Conservation (phyloP, 1,140 invertebrate species). For the Atta cephalotes region DNA sequence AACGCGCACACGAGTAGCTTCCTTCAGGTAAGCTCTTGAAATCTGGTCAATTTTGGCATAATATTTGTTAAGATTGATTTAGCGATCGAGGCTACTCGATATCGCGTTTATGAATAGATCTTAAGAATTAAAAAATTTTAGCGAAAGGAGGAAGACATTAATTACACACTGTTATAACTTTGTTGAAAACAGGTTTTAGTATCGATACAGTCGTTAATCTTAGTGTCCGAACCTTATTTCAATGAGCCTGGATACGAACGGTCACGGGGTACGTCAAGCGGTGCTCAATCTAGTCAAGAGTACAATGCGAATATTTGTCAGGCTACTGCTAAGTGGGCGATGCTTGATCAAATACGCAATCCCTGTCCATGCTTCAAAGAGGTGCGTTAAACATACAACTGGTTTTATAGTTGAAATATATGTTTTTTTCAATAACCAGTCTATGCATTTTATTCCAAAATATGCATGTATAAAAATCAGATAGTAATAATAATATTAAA, state of each 20-base stretch:
- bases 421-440: background rate
- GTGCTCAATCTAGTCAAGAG: constrained; percentile 95
- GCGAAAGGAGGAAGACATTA: background rate
- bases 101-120: constrained; percentile 5
- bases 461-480: background rate
- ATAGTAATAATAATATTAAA: background rate
- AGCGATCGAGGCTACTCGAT: background rate
- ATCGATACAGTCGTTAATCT: constrained; percentile 97
- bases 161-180: background rate
- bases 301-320: constrained; percentile 99
- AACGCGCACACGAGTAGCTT: constrained; percentile 98
- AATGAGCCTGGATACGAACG: constrained; percentile 99
- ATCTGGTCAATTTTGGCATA: background rate
- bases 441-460: background rate
- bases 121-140: background rate
- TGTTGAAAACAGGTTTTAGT: constrained; percentile 92
- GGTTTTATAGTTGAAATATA: background rate
- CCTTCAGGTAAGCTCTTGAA: constrained; percentile 90
- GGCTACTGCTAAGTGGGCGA: constrained; percentile 98
- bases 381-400: constrained; percentile 84
- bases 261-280: constrained; percentile 94
- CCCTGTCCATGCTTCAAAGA: constrained; percentile 97
- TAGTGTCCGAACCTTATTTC: constrained; percentile 98
- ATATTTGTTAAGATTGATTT: background rate
- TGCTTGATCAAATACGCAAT: constrained; percentile 96